phyloP scores from a whole-genome alignment of 2,888 invertebrate species.

The Portevinia maculata region DNA sequence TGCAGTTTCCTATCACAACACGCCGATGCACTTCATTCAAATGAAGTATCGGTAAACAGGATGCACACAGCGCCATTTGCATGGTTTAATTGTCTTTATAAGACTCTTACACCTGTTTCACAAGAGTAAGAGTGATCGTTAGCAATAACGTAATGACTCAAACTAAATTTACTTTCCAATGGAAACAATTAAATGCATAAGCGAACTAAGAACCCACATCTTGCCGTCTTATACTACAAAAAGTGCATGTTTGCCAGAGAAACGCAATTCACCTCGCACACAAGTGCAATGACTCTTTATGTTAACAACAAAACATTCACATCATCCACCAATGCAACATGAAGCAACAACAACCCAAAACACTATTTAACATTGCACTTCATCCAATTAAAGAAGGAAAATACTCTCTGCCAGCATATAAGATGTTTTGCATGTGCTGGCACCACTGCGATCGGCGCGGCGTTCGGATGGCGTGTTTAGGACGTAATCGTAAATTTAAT shows the following conservation, averaged over 20 bases:
- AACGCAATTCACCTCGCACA: constrained; percentile 32
- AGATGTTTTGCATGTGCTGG: constrained; percentile 9
- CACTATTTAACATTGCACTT: constrained; percentile 63
- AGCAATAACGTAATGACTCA: constrained; percentile 27
- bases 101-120: constrained; percentile 16
- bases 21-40: no score
- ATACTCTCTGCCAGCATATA: neutral
- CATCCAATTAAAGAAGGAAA: constrained; percentile 57
- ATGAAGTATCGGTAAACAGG: neutral
- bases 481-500: constrained; percentile 67
- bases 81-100: neutral
- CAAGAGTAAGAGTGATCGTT: neutral
- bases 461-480: constrained; percentile 56
- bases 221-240: constrained; percentile 3
- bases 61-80: neutral
- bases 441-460: neutral
- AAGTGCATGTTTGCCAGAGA: constrained; percentile 32
- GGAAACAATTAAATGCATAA: constrained; percentile 41
- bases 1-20: neutral
- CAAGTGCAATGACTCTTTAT: constrained; percentile 65
- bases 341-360: constrained; percentile 14
- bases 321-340: constrained; percentile 2
- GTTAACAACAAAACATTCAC: constrained; percentile 60
- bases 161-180: constrained; percentile 40
- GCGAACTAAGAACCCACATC: constrained; percentile 43